Percentiles rank a stretch among this genome's conserved stretches.
Conservation (phyloP, 2,888 invertebrate species). For the Diachrysia chrysitis region DNA sequence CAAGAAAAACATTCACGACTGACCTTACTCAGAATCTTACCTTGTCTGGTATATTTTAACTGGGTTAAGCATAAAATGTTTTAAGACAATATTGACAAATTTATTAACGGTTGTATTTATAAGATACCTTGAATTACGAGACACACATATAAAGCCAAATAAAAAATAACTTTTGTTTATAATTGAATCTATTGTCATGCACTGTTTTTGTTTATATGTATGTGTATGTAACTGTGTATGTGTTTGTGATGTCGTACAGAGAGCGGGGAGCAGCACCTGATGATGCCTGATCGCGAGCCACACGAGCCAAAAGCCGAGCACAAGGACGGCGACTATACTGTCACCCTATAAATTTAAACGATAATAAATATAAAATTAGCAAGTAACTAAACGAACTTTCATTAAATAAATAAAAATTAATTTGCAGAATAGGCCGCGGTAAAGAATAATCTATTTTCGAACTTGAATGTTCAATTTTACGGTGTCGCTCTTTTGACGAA, state of each 20-base stretch:
- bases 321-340: slow-evolving; percentile 83
- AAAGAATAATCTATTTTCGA: neutral
- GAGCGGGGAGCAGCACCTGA: slow-evolving; percentile 79
- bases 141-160: neutral
- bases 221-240: slow-evolving; percentile 68
- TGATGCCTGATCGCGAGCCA: slow-evolving; percentile 76
- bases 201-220: slow-evolving; percentile 38
- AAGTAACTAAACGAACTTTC: neutral
- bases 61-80: slow-evolving; percentile 52
- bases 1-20: slow-evolving; percentile 57
- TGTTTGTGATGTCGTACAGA: slow-evolving; percentile 85
- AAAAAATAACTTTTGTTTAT: too few species aligned
- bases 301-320: slow-evolving; percentile 79
- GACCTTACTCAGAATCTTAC: slow-evolving; percentile 63
- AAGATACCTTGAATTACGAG: slow-evolving; percentile 19
- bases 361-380: neutral
- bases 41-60: slow-evolving; percentile 52
- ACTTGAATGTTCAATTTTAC: neutral
- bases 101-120: slow-evolving; percentile 14
- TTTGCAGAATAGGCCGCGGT: neutral
- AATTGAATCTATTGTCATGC: too few species aligned
- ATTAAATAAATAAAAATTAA: neutral
- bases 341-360: slow-evolving; percentile 74
- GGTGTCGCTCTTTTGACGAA: neutral
- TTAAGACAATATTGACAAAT: slow-evolving; percentile 36